Evolutionary conservation across 2,113 vertebrate species (phyloP).

Genomic region (Aleadryas rufinucha): DNA sequence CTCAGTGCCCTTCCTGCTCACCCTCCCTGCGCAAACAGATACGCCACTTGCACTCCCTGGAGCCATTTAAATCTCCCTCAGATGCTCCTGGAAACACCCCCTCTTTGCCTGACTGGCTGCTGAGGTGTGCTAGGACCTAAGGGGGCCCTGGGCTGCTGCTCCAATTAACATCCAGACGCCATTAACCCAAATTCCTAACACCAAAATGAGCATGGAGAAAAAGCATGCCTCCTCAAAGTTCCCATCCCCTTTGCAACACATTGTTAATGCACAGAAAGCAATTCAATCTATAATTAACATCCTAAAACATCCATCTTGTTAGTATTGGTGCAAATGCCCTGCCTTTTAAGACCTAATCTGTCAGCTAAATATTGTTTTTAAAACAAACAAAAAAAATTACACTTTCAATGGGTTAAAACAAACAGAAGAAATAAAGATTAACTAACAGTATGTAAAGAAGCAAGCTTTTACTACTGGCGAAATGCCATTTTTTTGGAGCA

Average conservation of each 20-base stretch:
- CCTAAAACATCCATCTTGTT: neutral
- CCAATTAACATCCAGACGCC: neutral
- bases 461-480: neutral
- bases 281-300: neutral
- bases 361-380: neutral
- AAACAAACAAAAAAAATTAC: neutral
- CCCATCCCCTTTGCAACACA: neutral
- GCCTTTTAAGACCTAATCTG: neutral
- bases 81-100: neutral
- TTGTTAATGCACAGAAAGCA: neutral
- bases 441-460: neutral
- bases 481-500: neutral
- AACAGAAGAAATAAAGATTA: neutral
- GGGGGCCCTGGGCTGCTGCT: neutral
- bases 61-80: neutral
- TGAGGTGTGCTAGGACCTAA: neutral
- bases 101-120: neutral
- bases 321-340: neutral
- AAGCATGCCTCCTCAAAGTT: neutral
- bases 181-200: neutral
- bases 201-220: neutral
- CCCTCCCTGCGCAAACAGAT: neutral
- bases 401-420: neutral
- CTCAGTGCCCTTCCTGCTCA: neutral
- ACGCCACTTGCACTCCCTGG: accelerated